phyloP scores from a whole-genome alignment of 2,113 vertebrate species.

The Sinocyclocheilus maitianheensis region DNA sequence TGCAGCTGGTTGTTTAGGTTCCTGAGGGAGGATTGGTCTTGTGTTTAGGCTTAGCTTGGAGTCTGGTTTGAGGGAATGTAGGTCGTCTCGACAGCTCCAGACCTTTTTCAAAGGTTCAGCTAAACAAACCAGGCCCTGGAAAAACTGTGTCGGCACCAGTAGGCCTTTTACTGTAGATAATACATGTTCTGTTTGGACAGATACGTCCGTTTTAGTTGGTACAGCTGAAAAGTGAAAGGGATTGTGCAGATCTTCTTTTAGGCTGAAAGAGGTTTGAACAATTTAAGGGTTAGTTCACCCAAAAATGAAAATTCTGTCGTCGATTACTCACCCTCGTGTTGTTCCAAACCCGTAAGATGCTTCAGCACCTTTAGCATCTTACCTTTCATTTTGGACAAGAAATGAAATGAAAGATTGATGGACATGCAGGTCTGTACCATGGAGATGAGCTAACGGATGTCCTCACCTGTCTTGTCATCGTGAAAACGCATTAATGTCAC shows the following conservation, averaged over 20 bases:
- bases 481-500: constrained; percentile 1
- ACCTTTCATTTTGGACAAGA: constrained; percentile 20
- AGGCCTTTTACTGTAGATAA: constrained; percentile 68
- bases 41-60: constrained; percentile 50
- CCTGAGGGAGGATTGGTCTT: constrained; percentile 19
- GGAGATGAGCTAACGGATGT: background rate
- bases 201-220: constrained; percentile 54
- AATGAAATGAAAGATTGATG: constrained; percentile 25
- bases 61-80: constrained; percentile 58
- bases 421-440: background rate
- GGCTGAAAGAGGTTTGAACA: background rate
- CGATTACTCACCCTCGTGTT: no score
- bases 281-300: background rate
- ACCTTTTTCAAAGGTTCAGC: constrained; percentile 58
- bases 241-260: background rate
- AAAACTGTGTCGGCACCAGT: constrained; percentile 60
- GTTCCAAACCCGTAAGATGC: no score
- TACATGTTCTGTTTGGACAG: constrained; percentile 71
- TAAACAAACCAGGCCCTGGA: constrained; percentile 74
- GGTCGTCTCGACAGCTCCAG: constrained; percentile 65
- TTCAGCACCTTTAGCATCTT: background rate
- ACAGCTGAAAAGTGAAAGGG: background rate
- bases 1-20: constrained; percentile 44
- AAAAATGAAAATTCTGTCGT: no score
- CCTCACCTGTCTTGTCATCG: background rate